phyloP scores from a whole-genome alignment of 2,888 invertebrate species.

The Polydrusus tereticollis region DNA sequence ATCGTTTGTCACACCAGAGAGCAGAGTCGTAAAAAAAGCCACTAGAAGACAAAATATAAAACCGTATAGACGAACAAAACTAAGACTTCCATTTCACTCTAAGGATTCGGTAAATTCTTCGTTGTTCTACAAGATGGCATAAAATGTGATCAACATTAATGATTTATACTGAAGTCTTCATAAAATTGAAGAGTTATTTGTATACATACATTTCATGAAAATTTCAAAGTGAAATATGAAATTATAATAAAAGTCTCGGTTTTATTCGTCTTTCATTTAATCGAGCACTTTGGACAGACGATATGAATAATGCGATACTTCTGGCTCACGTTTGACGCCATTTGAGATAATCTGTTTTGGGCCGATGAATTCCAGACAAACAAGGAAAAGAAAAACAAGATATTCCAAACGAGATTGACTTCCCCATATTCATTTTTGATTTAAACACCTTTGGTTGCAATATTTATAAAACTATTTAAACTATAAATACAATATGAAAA shows the following conservation, averaged over 20 bases:
- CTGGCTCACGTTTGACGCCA: slow-evolving; percentile 7
- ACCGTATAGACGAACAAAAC: not conserved
- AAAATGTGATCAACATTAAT: too few species aligned
- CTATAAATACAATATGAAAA: not conserved
- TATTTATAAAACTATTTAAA: not conserved
- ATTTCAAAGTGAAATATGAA: too few species aligned
- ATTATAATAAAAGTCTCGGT: not conserved
- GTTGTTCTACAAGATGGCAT: too few species aligned
- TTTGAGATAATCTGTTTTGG: slow-evolving; percentile 5
- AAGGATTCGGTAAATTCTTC: too few species aligned
- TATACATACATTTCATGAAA: too few species aligned
- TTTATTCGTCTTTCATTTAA: not conserved
- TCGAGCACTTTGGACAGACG: not conserved
- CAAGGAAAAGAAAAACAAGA: not conserved
- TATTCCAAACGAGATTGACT: not conserved
- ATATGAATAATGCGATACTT: slow-evolving; percentile 13
- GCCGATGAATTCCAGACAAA: slow-evolving; percentile 5
- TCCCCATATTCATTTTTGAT: not conserved
- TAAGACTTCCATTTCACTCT: too few species aligned
- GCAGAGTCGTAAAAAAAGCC: slow-evolving; percentile 7
- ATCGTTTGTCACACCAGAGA: slow-evolving; percentile 1
- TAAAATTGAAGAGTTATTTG: too few species aligned
- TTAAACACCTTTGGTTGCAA: not conserved
- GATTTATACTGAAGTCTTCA: too few species aligned
- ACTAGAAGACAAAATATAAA: not conserved